A percentile compares a stretch with the other conserved stretches of the same genome.
Evolutionary conservation across 2,797 vertebrate species (phyloP).

Genomic region (Huso huso): DNA sequence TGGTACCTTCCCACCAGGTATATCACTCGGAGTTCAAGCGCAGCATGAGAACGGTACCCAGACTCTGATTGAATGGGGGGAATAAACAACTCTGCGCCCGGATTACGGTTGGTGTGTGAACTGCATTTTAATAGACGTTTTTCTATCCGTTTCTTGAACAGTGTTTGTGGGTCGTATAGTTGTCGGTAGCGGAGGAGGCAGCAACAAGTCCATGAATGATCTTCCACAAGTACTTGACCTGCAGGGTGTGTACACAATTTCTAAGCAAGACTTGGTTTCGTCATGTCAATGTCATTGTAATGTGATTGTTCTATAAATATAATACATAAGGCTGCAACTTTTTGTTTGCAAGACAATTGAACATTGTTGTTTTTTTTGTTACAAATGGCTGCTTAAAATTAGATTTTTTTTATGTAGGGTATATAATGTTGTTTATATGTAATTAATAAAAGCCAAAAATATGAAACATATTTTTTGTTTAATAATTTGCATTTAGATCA

Average conservation of each 20-base stretch:
- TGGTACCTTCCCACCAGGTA: conserved; percentile 23
- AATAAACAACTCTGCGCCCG: conserved; percentile 59
- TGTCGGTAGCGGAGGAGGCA: conserved; percentile 20
- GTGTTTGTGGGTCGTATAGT: conserved; percentile 12
- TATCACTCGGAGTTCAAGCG: conserved; percentile 28
- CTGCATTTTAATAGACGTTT: conserved; percentile 27
- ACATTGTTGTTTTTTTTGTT: no score
- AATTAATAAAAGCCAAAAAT: no score
- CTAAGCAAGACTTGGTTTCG: no score
- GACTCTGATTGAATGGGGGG: conserved; percentile 43
- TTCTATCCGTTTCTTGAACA: conserved; percentile 25
- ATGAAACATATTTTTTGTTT: no score
- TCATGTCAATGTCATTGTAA: no score
- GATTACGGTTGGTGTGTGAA: conserved; percentile 68
- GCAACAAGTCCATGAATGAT: conserved; percentile 25
- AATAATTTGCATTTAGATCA: no score
- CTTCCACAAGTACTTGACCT: conserved; percentile 37
- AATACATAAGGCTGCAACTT: no score
- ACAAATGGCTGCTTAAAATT: no score
- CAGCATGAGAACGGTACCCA: conserved; percentile 38
- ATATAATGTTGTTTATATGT: no score
- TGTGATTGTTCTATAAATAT: no score
- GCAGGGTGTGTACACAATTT: conserved; percentile 30
- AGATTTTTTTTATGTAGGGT: no score
- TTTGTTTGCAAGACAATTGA: no score